Evolutionary conservation across 2,797 vertebrate genomes (phyloP).

Genomic region (Myripristis jacobus): DNA sequence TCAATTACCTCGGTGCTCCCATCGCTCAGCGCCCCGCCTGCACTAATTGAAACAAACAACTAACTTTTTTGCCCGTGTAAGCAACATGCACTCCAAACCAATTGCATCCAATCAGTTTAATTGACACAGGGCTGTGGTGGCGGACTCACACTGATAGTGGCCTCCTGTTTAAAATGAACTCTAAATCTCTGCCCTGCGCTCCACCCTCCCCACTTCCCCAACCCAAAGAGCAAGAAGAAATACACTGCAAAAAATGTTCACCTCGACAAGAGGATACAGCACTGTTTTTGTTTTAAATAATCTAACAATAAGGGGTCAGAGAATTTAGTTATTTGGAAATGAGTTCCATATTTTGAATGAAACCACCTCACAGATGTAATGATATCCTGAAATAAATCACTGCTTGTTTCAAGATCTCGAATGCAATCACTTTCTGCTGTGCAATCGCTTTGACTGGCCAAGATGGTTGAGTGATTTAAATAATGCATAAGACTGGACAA

Average conservation of each 20-base stretch:
- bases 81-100: conserved; percentile 66
- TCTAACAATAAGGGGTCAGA: no score
- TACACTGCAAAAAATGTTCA: conserved; percentile 53
- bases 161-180: conserved; percentile 57
- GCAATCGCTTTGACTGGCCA: no score
- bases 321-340: background rate
- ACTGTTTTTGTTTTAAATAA: background rate
- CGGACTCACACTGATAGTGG: conserved; percentile 57
- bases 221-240: conserved; percentile 31
- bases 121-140: conserved; percentile 55
- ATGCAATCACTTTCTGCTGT: no score
- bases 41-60: conserved; percentile 68
- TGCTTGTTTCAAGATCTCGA: background rate
- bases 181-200: conserved; percentile 28
- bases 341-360: background rate
- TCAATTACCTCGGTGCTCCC: conserved; percentile 30
- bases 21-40: conserved; percentile 35
- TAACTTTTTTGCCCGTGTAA: conserved; percentile 73
- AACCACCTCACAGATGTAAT: background rate
- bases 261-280: no score
- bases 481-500: no score
- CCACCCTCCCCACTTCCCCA: conserved; percentile 20
- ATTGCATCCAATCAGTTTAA: conserved; percentile 73
- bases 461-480: no score
- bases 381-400: background rate